A percentile compares a stretch with the other conserved stretches of the same genome.
phyloP scores from a whole-genome alignment of 53 echinoderm and acorn worm species.

The Paracentrotus lividus region DNA sequence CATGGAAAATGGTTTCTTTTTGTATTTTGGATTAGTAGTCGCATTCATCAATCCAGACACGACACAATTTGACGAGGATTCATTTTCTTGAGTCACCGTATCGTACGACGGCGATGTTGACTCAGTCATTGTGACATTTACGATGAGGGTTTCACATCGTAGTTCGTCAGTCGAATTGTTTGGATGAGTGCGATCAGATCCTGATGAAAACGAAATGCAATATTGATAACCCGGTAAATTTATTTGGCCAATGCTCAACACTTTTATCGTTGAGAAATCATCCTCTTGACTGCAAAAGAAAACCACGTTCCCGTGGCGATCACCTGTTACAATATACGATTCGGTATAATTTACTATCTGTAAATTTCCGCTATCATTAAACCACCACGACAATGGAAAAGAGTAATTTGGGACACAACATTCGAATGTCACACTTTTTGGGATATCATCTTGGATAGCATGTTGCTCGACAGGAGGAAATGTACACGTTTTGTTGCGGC shows the following conservation, averaged over 20 bases:
- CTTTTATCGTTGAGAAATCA: background rate
- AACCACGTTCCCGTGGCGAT: background rate
- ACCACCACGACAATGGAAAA: conserved; percentile 1
- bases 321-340: background rate
- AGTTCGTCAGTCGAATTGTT: conserved; percentile 40
- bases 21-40: background rate
- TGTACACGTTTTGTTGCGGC: conserved; percentile 8
- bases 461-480: background rate
- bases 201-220: no score
- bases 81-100: background rate
- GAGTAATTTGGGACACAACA: background rate
- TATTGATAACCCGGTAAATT: background rate
- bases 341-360: background rate
- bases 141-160: conserved; percentile 49
- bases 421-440: background rate
- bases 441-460: background rate
- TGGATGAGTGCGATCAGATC: background rate
- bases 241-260: background rate
- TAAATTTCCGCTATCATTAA: background rate
- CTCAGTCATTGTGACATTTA: background rate
- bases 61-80: conserved; percentile 7
- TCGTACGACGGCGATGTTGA: background rate
- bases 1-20: background rate
- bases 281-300: conserved; percentile 2
- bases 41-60: background rate